These are phyloP conservation scores for Agrotis exclamationis DNA, from an alignment of 2,888 invertebrate species.

Conservation along the genomic window DNA sequence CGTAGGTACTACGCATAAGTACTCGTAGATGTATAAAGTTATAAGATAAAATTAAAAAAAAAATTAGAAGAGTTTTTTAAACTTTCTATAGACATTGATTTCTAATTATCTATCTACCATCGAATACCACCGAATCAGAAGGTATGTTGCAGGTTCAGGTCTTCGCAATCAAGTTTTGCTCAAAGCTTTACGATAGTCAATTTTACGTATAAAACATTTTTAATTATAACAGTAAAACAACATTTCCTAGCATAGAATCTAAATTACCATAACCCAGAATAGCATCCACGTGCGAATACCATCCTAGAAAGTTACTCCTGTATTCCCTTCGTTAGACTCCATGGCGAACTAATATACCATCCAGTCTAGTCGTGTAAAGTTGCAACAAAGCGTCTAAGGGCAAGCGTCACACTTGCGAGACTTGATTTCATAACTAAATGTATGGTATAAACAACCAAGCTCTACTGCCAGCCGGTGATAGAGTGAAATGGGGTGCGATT, in stretches of 20 bases:
- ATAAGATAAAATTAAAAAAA: too few species aligned
- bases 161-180: too few species aligned
- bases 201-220: too few species aligned
- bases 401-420: slow-evolving; percentile 80
- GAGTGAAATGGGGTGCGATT: too few species aligned
- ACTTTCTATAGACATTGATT: too few species aligned
- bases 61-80: too few species aligned
- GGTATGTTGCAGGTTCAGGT: too few species aligned
- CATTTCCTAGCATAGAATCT: not conserved
- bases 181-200: not conserved
- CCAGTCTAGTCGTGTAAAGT: slow-evolving; percentile 36
- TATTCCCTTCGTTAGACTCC: slow-evolving; percentile 15
- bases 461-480: not conserved
- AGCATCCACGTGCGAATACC: not conserved
- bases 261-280: not conserved
- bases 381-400: slow-evolving; percentile 59
- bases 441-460: not conserved
- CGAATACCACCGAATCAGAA: too few species aligned
- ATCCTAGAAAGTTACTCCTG: slow-evolving; percentile 4
- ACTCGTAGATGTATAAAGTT: too few species aligned
- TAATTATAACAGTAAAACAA: too few species aligned
- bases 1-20: too few species aligned
- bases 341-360: slow-evolving; percentile 29
- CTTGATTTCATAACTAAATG: not conserved
- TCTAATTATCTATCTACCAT: too few species aligned